A percentile compares a stretch with the other conserved stretches of the same genome.
phyloP scores from a whole-genome alignment of 2,888 invertebrate genomes.

The Plagiodera versicolora region DNA sequence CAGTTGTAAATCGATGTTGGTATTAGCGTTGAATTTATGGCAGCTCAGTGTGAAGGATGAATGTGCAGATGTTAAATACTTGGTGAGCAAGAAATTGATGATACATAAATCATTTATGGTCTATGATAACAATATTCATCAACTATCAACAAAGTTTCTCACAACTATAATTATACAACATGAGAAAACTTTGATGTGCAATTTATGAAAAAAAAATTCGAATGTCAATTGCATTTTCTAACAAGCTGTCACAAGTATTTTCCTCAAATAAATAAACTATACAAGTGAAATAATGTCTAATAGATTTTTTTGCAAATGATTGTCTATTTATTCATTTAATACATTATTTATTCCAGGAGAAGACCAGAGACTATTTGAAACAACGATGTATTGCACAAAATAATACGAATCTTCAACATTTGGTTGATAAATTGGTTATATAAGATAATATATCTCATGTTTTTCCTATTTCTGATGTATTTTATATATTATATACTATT shows the following conservation, averaged over 20 bases:
- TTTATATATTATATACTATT: not conserved
- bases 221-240: no score
- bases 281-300: no score
- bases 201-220: no score
- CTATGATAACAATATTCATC: no score
- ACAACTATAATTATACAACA: no score
- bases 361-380: conserved; percentile 38
- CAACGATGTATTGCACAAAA: conserved; percentile 29
- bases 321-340: not conserved
- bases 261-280: no score
- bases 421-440: conserved; percentile 34
- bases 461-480: not conserved
- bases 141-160: no score
- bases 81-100: conserved; percentile 45
- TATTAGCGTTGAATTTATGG: conserved; percentile 81
- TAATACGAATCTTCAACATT: conserved; percentile 33
- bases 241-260: no score
- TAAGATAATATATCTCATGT: not conserved
- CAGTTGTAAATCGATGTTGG: conserved; percentile 48
- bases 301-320: no score
- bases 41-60: conserved; percentile 70
- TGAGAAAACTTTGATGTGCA: no score
- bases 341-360: conserved; percentile 35
- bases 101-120: no score
- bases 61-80: conserved; percentile 46